Conservation (phyloP, 2,113 vertebrate genomes). For the Petrocephalus microphthalmus region DNA sequence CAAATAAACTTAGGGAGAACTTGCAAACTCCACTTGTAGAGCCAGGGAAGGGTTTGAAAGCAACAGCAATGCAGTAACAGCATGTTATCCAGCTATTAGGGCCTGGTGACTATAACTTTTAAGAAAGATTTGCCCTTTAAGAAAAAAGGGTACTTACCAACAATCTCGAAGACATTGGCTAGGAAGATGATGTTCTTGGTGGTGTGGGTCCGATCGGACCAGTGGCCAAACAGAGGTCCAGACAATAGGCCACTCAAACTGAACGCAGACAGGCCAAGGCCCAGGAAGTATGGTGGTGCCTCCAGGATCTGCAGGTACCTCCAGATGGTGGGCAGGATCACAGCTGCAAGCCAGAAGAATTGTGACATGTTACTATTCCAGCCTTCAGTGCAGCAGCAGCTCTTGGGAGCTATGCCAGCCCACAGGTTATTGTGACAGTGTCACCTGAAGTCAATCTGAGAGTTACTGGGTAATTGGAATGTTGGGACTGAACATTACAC, state of each 20-base stretch:
- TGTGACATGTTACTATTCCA: background rate
- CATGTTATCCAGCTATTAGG: background rate
- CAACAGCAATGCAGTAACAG: background rate
- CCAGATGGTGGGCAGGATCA: conserved; percentile 77
- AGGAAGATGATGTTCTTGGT: conserved; percentile 71
- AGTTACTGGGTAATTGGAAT: background rate
- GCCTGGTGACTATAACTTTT: background rate
- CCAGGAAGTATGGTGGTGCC: conserved; percentile 68
- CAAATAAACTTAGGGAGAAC: background rate
- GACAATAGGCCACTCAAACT: conserved; percentile 67
- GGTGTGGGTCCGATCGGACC: conserved; percentile 60
- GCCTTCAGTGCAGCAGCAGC: background rate
- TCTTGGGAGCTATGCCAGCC: background rate
- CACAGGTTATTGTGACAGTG: background rate
- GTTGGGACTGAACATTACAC: background rate
- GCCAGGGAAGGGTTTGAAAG: background rate
- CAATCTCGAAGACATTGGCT: conserved; percentile 70
- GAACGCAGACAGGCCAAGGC: conserved; percentile 68
- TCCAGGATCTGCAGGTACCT: conserved; percentile 65
- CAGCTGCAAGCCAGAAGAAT: conserved; percentile 51
- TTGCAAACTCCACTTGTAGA: background rate
- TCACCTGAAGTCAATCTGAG: background rate
- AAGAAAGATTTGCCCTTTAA: background rate
- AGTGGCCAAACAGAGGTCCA: conserved; percentile 66
- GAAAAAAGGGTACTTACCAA: conserved; percentile 49